Percentiles rank a stretch among this genome's conserved stretches.
phyloP scores from a whole-genome alignment of 2,113 vertebrate species.

The Cavia porcellus region DNA sequence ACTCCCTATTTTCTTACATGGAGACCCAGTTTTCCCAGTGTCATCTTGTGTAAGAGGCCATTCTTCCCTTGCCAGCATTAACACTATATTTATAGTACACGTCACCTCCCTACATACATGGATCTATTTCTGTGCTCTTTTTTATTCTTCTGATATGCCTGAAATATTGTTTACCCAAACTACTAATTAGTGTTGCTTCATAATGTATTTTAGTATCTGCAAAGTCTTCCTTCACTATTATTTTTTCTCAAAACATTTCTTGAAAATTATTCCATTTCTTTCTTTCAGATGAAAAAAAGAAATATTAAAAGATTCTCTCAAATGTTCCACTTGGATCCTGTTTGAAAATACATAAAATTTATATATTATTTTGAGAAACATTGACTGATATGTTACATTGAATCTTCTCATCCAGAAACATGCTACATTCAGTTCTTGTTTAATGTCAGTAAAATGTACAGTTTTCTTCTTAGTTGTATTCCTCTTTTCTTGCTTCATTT shows the following conservation, averaged over 20 bases:
- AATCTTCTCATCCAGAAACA: conserved; percentile 2
- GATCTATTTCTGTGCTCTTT: conserved; percentile 48
- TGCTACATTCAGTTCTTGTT: not conserved
- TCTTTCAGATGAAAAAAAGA: conserved; percentile 56
- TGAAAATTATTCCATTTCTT: conserved; percentile 45
- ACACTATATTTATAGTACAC: not conserved
- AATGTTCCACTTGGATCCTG: not conserved
- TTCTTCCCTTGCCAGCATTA: not conserved
- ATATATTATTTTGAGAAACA: conserved; percentile 6
- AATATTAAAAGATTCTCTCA: not conserved
- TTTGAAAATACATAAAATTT: conserved; percentile 20
- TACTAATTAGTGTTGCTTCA: conserved; percentile 17
- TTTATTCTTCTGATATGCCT: conserved; percentile 42
- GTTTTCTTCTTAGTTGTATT: not conserved
- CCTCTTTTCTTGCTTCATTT: conserved; percentile 13
- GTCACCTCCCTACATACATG: not conserved
- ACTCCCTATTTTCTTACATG: not conserved
- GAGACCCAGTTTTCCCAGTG: not conserved
- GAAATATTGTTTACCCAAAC: conserved; percentile 23
- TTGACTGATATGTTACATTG: not conserved
- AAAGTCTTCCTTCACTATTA: conserved; percentile 19
- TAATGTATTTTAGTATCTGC: conserved; percentile 29
- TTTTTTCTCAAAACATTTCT: conserved; percentile 40
- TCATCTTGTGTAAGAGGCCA: not conserved
- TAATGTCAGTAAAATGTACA: not conserved